Percentiles rank a stretch among this genome's conserved stretches.
Evolutionary conservation across 2,113 vertebrate genomes (phyloP).

Genomic region (Larimichthys polyactis): DNA sequence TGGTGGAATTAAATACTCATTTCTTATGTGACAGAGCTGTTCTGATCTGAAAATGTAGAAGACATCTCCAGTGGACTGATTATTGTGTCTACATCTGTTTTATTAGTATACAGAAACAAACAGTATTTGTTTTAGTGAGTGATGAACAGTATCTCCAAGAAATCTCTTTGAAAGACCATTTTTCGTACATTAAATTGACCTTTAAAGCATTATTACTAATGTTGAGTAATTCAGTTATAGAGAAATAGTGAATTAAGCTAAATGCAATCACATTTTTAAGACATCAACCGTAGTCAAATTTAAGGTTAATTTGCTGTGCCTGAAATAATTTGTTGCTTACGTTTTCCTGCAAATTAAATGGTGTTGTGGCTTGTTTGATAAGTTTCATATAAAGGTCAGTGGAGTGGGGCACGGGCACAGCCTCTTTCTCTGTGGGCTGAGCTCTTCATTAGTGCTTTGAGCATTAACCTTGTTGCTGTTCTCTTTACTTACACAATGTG

Average conservation of each 20-base stretch:
- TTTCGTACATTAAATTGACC: too few relatives aligned
- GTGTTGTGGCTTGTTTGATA: conserved; percentile 5
- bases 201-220: conserved; percentile 22
- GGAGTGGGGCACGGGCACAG: background rate
- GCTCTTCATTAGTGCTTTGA: background rate
- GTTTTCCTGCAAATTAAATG: conserved; percentile 14
- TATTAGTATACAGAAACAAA: background rate
- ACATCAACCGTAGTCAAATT: background rate
- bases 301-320: background rate
- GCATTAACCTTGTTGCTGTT: background rate
- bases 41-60: background rate
- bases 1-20: background rate
- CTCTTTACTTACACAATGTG: background rate
- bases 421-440: background rate
- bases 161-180: conserved; percentile 9
- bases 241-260: background rate
- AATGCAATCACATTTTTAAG: background rate
- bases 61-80: background rate
- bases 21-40: background rate
- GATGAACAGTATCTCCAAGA: background rate
- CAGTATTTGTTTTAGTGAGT: background rate
- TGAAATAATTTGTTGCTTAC: conserved; percentile 6
- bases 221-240: conserved; percentile 1
- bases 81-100: conserved; percentile 3
- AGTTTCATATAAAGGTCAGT: conserved; percentile 8